Base-by-base conservation (phyloP, 64 coral and sea anemone species). In the Hydrozoanthus tunicans region DNA sequence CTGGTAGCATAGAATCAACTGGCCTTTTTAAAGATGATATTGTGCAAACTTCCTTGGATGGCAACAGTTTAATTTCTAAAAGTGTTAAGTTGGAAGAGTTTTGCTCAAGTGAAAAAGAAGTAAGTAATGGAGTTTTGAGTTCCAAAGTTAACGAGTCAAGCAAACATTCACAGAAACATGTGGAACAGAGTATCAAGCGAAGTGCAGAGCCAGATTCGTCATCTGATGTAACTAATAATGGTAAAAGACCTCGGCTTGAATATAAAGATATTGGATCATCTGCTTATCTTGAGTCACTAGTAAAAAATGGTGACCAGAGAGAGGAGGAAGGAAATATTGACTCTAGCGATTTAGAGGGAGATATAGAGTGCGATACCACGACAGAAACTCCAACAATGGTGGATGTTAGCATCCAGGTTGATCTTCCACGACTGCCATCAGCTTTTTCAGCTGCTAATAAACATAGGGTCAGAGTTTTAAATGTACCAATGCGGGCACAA, bases 341-440 rank as follows among this genome's bases (percentile, higher is more conserved):
- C 54, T 88, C 84, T 74, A 85, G 52, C 66, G 75, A 90, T 69
- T 85, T 64, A 83, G 67, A 98, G 85, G 14, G 90, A 43, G 96
- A 93, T 5, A 82, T 96, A 66, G 95, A 94, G 86, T 96, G 95
- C 60, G 95, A 96, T 76, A 96, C 95, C 9, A 96, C 95, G 0
- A 94, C 95, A 58, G 95, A 90, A 25, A 73, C 58, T 12, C 89
- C 83, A 1, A 92, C 83, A 65, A 96, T 96, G 95, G 94, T 96
- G 76, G 97, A 99, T 75, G 94, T 77, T 9, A 91, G 97, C 11
- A 90, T 99, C 25, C 97, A 99, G 61, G 97, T 99, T 62, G 94
- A 99, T 79, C 68, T 99, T 7, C 97, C 97, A 57, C 89, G 92
- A 53, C 77, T 89, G 6, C 70, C 83, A 20, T 79, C 92, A 24